Evolutionary conservation across 2,113 vertebrate species (phyloP).

Genomic region (Phrynosoma platyrhinos): DNA sequence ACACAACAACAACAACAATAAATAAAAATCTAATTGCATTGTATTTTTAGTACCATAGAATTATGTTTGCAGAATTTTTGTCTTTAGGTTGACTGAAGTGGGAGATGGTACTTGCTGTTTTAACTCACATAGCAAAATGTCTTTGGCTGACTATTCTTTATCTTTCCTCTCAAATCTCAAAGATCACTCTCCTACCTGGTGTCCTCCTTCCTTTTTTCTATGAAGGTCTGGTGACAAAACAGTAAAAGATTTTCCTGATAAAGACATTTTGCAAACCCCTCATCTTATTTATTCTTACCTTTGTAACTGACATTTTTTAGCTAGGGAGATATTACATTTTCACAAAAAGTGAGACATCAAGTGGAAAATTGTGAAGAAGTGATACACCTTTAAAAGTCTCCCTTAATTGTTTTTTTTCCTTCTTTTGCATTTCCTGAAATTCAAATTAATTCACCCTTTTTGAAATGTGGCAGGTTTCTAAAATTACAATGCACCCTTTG

Average conservation of each 20-base stretch:
- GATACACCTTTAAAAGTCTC: not conserved
- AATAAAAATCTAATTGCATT: no score
- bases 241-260: not conserved
- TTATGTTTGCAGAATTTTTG: no score
- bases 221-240: not conserved
- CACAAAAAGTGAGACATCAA: not conserved
- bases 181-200: no score
- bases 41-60: no score
- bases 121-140: no score
- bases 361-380: not conserved
- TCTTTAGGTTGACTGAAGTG: no score
- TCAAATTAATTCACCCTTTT: constrained; percentile 14
- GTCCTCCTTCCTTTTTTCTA: not conserved
- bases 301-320: no score
- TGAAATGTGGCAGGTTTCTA: constrained; percentile 43
- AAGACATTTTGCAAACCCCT: not conserved
- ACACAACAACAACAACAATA: no score
- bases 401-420: not conserved
- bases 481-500: constrained; percentile 37
- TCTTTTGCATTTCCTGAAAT: not conserved
- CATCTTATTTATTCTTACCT: not conserved
- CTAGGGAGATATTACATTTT: not conserved
- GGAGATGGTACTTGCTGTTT: no score
- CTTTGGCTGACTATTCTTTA: no score
- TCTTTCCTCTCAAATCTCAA: no score